Evolutionary conservation across 2,888 invertebrate species (phyloP).

Genomic region (Parascotia fuliginaria): DNA sequence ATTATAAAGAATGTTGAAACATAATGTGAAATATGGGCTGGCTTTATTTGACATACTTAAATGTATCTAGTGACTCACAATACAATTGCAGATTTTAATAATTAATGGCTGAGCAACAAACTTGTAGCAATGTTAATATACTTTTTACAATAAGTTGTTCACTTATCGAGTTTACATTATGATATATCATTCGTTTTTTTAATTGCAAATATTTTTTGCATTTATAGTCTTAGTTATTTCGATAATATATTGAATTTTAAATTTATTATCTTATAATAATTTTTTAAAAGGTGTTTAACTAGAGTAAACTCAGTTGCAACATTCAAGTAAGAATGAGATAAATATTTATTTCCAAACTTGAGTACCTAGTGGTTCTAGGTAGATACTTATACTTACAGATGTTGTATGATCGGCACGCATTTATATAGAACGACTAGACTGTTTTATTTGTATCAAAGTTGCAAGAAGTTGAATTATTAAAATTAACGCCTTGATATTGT

Average conservation of each 20-base stretch:
- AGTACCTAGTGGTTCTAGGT: no score
- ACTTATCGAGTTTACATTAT: conserved; percentile 41
- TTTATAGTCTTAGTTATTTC: conserved; percentile 43
- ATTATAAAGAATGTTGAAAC: conserved; percentile 19
- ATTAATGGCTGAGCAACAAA: conserved; percentile 22
- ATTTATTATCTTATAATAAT: conserved; percentile 35
- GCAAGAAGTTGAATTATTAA: conserved; percentile 8
- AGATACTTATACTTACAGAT: not conserved
- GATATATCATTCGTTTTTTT: conserved; percentile 43
- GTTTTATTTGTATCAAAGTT: conserved; percentile 14
- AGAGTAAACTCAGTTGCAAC: conserved; percentile 20
- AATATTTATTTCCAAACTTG: no score
- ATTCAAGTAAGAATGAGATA: conserved; percentile 9
- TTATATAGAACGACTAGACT: conserved; percentile 7
- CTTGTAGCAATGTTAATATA: conserved; percentile 16
- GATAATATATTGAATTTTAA: conserved; percentile 43
- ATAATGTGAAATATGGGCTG: conserved; percentile 11
- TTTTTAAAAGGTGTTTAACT: conserved; percentile 32
- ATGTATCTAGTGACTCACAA: conserved; percentile 11
- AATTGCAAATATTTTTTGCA: conserved; percentile 33
- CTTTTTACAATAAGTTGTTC: conserved; percentile 35
- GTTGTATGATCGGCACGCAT: conserved; percentile 11
- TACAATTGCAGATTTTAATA: conserved; percentile 13
- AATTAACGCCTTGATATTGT: conserved; percentile 17
- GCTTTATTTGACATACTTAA: conserved; percentile 14